A percentile compares a stretch with the other conserved stretches of the same genome.
Evolutionary conservation across 2,113 vertebrate genomes (phyloP).

Genomic region (Tor tambroides): DNA sequence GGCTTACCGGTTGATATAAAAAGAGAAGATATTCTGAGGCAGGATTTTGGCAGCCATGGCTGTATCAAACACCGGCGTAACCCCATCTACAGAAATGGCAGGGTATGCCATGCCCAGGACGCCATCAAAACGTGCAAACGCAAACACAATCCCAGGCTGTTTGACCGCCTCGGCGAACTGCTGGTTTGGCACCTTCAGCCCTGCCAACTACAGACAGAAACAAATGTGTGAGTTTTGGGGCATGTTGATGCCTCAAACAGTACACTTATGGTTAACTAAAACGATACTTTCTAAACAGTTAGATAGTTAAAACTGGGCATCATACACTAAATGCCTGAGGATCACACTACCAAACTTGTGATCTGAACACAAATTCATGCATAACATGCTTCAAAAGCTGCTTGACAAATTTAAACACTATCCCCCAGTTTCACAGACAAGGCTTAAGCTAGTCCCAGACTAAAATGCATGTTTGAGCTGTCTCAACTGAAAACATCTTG

Average conservation of each 20-base stretch:
- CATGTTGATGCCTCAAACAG: neutral
- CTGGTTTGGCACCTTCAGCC: slow-evolving; percentile 70
- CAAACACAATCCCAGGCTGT: slow-evolving; percentile 82
- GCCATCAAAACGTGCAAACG: slow-evolving; percentile 80
- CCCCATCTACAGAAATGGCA: slow-evolving; percentile 74
- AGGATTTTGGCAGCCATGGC: slow-evolving; percentile 82
- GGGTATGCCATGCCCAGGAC: slow-evolving; percentile 86
- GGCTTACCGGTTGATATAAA: slow-evolving; percentile 83
- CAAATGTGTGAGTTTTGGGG: neutral
- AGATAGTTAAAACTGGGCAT: too few species aligned
- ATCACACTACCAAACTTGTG: too few species aligned
- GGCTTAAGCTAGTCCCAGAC: too few species aligned
- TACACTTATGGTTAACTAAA: neutral
- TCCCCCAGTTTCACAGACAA: too few species aligned
- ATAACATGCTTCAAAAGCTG: too few species aligned
- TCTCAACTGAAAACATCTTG: too few species aligned
- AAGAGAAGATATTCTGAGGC: slow-evolving; percentile 83
- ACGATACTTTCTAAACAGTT: neutral
- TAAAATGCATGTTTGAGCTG: too few species aligned
- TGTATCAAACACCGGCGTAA: slow-evolving; percentile 79
- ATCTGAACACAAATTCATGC: too few species aligned
- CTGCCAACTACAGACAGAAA: slow-evolving; percentile 69
- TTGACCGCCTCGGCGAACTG: slow-evolving; percentile 83
- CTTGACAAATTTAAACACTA: too few species aligned
- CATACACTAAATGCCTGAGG: too few species aligned